These are phyloP conservation scores for Nemopilema nomurai DNA, from an alignment of 30 jellyfish, hydroid and myxozoan species.

Conservation along the genomic window DNA sequence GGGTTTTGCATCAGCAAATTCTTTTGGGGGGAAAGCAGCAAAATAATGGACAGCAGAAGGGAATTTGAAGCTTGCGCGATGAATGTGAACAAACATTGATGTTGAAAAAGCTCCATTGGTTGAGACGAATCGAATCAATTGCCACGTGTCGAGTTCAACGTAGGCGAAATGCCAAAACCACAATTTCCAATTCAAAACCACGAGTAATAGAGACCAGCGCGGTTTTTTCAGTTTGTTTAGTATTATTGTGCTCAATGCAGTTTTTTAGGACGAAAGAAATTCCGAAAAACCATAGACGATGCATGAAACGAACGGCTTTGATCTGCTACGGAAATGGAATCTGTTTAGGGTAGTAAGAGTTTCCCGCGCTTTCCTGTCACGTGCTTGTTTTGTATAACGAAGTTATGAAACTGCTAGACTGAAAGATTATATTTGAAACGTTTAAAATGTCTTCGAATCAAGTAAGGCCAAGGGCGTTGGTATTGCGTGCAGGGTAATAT, in stretches of 20 bases:
- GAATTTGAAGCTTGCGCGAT: too few relatives aligned
- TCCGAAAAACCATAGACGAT: not conserved
- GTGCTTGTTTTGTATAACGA: not conserved
- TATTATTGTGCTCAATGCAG: not conserved
- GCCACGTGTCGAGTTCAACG: not conserved
- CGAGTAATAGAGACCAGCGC: not conserved
- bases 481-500: too few relatives aligned
- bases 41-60: too few relatives aligned
- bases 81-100: too few relatives aligned
- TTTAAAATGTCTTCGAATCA: too few relatives aligned
- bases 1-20: too few relatives aligned
- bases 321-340: not conserved
- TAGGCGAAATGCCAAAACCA: not conserved
- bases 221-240: not conserved
- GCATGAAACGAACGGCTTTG: not conserved
- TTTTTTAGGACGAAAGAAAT: not conserved
- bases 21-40: too few relatives aligned
- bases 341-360: not conserved
- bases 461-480: too few relatives aligned
- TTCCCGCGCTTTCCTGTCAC: not conserved
- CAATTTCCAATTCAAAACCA: not conserved
- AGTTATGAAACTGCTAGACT: too few relatives aligned
- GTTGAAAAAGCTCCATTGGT: too few relatives aligned
- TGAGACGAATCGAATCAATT: not conserved
- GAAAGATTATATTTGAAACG: too few relatives aligned